Evolutionary conservation across 1,140 invertebrate species (phyloP).

Genomic region (Glomeris maerens): DNA sequence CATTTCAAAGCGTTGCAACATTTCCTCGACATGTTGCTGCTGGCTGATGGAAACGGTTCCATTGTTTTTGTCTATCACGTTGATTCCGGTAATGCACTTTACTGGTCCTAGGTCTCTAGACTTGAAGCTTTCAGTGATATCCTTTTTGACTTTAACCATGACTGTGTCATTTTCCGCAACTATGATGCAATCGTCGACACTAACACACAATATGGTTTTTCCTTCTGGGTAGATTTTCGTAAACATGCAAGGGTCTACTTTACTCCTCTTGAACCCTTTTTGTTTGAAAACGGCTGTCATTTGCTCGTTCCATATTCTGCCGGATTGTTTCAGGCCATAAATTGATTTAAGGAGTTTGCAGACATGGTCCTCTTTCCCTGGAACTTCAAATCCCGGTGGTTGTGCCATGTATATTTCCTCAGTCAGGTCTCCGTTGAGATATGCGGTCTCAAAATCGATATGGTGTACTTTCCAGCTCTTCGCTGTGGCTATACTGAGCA

Average conservation of each 20-base stretch:
- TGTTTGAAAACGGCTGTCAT: conserved; percentile 5
- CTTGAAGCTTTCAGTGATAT: neutral
- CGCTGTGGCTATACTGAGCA: conserved; percentile 27
- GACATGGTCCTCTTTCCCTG: conserved; percentile 11
- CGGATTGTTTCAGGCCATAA: conserved; percentile 26
- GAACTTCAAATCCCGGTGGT: conserved; percentile 19
- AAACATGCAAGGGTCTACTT: neutral
- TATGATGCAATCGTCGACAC: neutral
- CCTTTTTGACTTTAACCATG: neutral
- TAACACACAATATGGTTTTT: neutral
- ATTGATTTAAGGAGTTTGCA: conserved; percentile 23
- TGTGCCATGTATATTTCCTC: conserved; percentile 31
- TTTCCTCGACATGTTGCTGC: neutral
- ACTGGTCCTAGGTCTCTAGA: neutral
- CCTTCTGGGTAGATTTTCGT: neutral
- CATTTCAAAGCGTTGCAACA: conserved; percentile 17
- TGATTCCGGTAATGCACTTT: neutral
- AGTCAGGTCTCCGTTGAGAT: conserved; percentile 27
- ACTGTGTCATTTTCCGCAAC: neutral
- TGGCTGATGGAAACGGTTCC: neutral
- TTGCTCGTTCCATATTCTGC: conserved; percentile 25
- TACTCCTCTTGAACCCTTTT: neutral
- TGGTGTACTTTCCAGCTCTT: conserved; percentile 24
- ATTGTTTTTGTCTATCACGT: neutral
- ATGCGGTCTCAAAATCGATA: conserved; percentile 33